These are phyloP conservation scores for Salmo trutta DNA, from an alignment of 2,797 vertebrate genomes.

Conservation along the genomic window DNA sequence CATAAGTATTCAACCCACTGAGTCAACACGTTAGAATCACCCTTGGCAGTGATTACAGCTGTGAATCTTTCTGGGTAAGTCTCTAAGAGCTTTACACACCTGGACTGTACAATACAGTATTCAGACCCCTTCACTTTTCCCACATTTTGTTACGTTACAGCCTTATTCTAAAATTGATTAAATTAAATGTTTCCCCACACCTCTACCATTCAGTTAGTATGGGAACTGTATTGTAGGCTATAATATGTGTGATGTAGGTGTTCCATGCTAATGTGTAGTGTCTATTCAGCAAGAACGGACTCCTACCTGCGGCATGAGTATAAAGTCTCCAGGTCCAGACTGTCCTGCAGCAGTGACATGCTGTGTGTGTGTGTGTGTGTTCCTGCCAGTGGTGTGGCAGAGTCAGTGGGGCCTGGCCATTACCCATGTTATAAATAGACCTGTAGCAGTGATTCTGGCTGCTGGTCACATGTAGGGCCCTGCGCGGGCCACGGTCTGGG, in stretches of 20 bases:
- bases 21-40: too few species aligned
- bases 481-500: not conserved
- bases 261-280: conserved; percentile 2
- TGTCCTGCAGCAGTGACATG: conserved; percentile 44
- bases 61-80: too few species aligned
- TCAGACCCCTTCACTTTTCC: too few species aligned
- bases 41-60: too few species aligned
- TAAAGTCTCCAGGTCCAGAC: conserved; percentile 40
- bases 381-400: conserved; percentile 41
- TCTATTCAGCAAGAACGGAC: not conserved
- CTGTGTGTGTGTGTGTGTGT: not conserved
- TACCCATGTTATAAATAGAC: conserved; percentile 75
- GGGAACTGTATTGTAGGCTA: not conserved
- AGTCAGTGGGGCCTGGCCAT: conserved; percentile 43
- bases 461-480: conserved; percentile 69
- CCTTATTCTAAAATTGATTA: too few species aligned
- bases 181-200: too few species aligned
- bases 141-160: too few species aligned
- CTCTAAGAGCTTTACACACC: too few species aligned
- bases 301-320: conserved; percentile 61
- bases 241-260: not conserved
- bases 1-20: too few species aligned
- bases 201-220: not conserved
- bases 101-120: too few species aligned
- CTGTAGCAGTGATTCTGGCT: conserved; percentile 51